Conservation (phyloP, 2,888 invertebrate species). For the Cephus pygmeus region DNA sequence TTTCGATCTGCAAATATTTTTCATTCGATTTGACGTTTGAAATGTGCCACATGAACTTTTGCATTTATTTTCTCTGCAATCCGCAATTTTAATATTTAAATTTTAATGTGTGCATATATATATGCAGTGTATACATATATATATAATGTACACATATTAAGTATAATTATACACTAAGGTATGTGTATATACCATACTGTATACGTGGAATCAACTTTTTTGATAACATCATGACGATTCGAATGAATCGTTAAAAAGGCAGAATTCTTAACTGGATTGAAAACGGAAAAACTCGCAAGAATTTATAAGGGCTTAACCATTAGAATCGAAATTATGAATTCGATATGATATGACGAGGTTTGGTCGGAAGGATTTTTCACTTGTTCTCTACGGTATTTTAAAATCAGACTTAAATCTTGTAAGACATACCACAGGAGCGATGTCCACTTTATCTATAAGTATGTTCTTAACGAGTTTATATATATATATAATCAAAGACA, state of each 20-base stretch:
- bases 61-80: not conserved
- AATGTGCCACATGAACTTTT: conserved; percentile 11
- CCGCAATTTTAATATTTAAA: conserved; percentile 1
- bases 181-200: not conserved
- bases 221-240: not conserved
- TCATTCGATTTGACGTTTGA: not conserved
- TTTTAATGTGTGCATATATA: conserved; percentile 17
- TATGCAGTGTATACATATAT: conserved; percentile 14
- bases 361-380: conserved; percentile 30
- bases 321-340: not conserved
- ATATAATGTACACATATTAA: conserved; percentile 13
- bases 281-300: conserved; percentile 4
- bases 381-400: conserved; percentile 11
- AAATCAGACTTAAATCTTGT: conserved; percentile 23
- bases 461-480: not conserved
- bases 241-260: conserved; percentile 6
- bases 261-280: conserved; percentile 29
- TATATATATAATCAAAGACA: not conserved
- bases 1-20: not conserved
- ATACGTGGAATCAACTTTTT: not conserved
- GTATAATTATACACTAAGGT: not conserved
- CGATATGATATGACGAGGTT: conserved; percentile 34
- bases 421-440: not conserved
- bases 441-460: not conserved
- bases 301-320: not conserved